Conservation (phyloP, 2,888 invertebrate genomes). For the Nomada ferruginata region DNA sequence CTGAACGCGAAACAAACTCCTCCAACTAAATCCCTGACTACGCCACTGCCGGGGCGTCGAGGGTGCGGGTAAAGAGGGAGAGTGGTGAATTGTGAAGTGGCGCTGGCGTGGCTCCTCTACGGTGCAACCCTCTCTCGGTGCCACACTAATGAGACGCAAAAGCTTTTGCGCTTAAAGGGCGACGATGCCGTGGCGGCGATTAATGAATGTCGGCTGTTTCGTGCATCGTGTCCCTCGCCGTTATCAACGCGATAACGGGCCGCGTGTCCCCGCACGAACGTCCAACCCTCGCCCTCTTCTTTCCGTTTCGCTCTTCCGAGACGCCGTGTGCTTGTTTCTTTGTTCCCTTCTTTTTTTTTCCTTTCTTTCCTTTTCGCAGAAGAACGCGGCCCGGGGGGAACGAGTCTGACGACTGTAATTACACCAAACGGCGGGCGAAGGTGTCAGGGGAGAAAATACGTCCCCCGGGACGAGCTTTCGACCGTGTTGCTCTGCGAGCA, state of each 20-base stretch:
- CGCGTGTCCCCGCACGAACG: slow-evolving; percentile 21
- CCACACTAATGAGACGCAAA: slow-evolving; percentile 68
- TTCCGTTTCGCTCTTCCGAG: slow-evolving; percentile 6
- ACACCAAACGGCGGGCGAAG: background rate
- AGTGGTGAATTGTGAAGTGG: slow-evolving; percentile 44
- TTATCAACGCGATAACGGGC: slow-evolving; percentile 63
- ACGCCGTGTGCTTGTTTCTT: background rate
- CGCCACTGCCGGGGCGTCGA: slow-evolving; percentile 23
- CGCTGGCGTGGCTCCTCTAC: slow-evolving; percentile 52
- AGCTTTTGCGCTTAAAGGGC: slow-evolving; percentile 65
- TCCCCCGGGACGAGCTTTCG: background rate
- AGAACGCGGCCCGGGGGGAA: slow-evolving; percentile 9
- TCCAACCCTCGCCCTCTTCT: slow-evolving; percentile 11
- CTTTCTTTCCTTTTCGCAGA: slow-evolving; percentile 5
- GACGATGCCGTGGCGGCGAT: slow-evolving; percentile 64
- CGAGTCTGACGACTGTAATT: slow-evolving; percentile 36
- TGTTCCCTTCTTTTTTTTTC: background rate
- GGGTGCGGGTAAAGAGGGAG: background rate
- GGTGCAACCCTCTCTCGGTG: slow-evolving; percentile 53
- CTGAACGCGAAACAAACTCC: slow-evolving; percentile 5
- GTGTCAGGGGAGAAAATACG: background rate
- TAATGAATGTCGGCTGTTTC: slow-evolving; percentile 67
- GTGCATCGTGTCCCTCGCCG: slow-evolving; percentile 25
- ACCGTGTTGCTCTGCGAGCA: background rate
- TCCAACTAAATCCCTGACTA: slow-evolving; percentile 35